Conservation (phyloP, 2,113 vertebrate genomes). For the Ranitomeya imitator region DNA sequence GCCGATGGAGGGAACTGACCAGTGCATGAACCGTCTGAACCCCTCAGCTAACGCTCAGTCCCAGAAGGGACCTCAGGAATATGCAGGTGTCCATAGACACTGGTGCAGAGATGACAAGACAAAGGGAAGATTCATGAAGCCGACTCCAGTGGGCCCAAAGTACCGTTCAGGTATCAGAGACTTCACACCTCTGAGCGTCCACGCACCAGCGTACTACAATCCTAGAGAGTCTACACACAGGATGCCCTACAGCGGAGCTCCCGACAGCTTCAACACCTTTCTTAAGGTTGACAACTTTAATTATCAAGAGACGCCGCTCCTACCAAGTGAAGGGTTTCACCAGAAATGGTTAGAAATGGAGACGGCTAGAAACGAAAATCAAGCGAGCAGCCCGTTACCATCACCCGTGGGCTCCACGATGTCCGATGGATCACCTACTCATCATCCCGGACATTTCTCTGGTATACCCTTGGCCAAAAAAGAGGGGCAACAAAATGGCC, state of each 20-base stretch:
- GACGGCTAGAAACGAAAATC: constrained; percentile 15
- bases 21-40: constrained; percentile 31
- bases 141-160: constrained; percentile 1
- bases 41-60: constrained; percentile 21
- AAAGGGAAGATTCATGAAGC: constrained; percentile 58
- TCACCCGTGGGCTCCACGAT: constrained; percentile 60
- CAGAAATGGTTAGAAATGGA: constrained; percentile 58
- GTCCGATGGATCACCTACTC: constrained; percentile 56
- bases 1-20: constrained; percentile 12
- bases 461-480: constrained; percentile 53
- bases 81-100: constrained; percentile 28
- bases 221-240: not conserved
- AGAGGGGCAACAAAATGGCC: constrained; percentile 35
- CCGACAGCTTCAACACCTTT: constrained; percentile 58
- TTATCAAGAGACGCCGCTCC: constrained; percentile 45
- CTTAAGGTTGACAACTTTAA: constrained; percentile 47
- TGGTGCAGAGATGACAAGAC: constrained; percentile 55
- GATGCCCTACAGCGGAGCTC: constrained; percentile 42
- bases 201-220: not conserved
- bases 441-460: constrained; percentile 56
- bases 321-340: constrained; percentile 54
- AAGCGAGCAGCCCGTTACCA: not conserved
- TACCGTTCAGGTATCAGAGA: constrained; percentile 29
- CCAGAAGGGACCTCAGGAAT: constrained; percentile 38
- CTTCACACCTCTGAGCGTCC: constrained; percentile 47